phyloP scores from a whole-genome alignment of 2,888 invertebrate species.

The Cantharis rustica region DNA sequence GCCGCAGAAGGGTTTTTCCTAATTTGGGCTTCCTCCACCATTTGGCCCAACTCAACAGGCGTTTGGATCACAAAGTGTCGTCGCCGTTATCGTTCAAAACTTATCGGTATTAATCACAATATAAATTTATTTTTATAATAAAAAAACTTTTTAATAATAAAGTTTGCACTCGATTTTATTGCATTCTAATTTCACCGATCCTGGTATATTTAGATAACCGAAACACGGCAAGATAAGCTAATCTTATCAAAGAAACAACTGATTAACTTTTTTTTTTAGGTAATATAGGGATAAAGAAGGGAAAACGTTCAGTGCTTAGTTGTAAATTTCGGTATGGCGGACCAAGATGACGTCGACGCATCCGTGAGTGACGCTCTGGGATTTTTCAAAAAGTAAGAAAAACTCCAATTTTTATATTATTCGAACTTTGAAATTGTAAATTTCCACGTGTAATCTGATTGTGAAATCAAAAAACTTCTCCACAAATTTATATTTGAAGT shows the following conservation, averaged over 20 bases:
- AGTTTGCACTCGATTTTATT: not conserved
- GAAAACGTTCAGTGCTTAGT: not conserved
- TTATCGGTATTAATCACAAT: not conserved
- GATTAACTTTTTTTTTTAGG: not conserved
- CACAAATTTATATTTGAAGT: not conserved
- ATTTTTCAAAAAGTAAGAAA: not conserved
- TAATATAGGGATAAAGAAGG: not conserved
- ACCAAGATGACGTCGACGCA: not conserved
- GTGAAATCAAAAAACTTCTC: too few relatives aligned
- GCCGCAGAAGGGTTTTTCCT: slow-evolving; percentile 74
- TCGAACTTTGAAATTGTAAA: too few relatives aligned
- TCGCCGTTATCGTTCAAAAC: not conserved
- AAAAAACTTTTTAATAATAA: not conserved
- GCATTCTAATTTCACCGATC: not conserved
- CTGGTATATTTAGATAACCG: not conserved
- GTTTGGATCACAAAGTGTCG: not conserved
- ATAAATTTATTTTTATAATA: not conserved
- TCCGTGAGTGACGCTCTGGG: not conserved
- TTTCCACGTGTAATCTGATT: too few relatives aligned
- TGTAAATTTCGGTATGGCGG: not conserved
- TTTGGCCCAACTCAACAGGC: slow-evolving; percentile 65
- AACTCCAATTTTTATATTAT: not conserved
- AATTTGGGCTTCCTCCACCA: slow-evolving; percentile 82
- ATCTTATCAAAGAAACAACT: not conserved
- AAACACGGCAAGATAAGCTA: not conserved